Evolutionary conservation across 2,888 invertebrate genomes (phyloP).

Genomic region (Nephrotoma appendiculata): DNA sequence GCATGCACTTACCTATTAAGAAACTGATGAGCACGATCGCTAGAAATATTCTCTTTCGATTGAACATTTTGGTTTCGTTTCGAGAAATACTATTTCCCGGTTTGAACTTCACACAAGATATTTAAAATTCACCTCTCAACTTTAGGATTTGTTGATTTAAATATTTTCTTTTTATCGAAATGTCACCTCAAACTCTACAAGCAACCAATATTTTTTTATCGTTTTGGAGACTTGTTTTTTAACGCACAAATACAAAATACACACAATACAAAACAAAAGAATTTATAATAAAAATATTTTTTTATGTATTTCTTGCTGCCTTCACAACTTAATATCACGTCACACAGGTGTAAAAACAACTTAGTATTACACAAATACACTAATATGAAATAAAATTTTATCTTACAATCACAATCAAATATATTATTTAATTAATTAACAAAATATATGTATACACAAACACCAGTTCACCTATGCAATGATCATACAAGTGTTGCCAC

Average conservation of each 20-base stretch:
- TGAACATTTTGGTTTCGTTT: not conserved
- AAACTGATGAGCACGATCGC: not conserved
- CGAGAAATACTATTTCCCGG: not conserved
- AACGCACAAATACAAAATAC: not conserved
- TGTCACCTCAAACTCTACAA: not conserved
- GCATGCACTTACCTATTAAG: not conserved
- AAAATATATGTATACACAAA: not conserved
- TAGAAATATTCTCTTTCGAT: not conserved
- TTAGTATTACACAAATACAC: not conserved
- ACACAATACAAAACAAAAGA: not conserved
- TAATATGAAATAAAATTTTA: not conserved
- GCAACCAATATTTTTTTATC: not conserved
- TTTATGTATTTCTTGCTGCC: not conserved
- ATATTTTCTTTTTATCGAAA: not conserved
- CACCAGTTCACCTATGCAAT: not conserved
- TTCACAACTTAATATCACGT: not conserved
- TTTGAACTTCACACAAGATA: not conserved
- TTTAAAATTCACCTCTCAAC: not conserved
- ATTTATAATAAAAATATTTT: not conserved
- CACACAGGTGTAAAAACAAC: not conserved
- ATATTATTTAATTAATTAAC: not conserved
- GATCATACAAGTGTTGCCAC: not conserved
- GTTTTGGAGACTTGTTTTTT: not conserved
- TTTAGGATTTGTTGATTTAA: not conserved
- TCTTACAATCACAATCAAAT: not conserved